phyloP scores from a whole-genome alignment of 1,140 invertebrate species.

The Patella vulgata region DNA sequence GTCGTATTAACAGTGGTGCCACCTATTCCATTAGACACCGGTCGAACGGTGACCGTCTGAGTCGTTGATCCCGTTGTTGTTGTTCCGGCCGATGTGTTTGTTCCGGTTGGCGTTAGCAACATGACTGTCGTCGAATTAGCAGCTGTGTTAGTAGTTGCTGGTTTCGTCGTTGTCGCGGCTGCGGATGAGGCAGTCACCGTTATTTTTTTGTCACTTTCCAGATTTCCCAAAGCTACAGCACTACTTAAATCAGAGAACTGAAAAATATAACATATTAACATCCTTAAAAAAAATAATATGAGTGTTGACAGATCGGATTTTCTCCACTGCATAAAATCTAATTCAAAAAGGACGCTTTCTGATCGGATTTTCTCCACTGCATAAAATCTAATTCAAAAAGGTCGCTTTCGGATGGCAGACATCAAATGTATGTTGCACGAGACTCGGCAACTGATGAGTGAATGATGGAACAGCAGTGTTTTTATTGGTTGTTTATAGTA shows the following conservation, averaged over 20 bases:
- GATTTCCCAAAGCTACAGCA: slow-evolving; percentile 76
- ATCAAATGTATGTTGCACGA: no score
- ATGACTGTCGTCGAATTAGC: slow-evolving; percentile 40
- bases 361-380: no score
- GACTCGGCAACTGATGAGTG: no score
- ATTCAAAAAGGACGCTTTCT: no score
- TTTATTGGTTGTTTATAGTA: no score
- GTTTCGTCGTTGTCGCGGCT: slow-evolving; percentile 13
- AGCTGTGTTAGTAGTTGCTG: slow-evolving; percentile 28
- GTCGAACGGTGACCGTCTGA: slow-evolving; percentile 28
- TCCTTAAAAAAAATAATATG: slow-evolving; percentile 2
- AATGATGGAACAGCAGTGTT: no score
- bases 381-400: no score
- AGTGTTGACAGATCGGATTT: not conserved
- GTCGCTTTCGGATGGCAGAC: no score
- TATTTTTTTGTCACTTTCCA: slow-evolving; percentile 44
- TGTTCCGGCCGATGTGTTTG: slow-evolving; percentile 21
- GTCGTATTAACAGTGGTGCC: slow-evolving; percentile 16
- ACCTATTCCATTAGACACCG: slow-evolving; percentile 33
- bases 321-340: no score
- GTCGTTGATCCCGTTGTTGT: slow-evolving; percentile 10
- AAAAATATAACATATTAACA: slow-evolving; percentile 68
- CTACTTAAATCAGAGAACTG: slow-evolving; percentile 95
- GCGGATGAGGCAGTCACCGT: slow-evolving; percentile 36
- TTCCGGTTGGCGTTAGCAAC: slow-evolving; percentile 37